These are phyloP conservation scores for Zaprionus taronus DNA, from an alignment of 1,140 invertebrate species.

Conservation along the genomic window DNA sequence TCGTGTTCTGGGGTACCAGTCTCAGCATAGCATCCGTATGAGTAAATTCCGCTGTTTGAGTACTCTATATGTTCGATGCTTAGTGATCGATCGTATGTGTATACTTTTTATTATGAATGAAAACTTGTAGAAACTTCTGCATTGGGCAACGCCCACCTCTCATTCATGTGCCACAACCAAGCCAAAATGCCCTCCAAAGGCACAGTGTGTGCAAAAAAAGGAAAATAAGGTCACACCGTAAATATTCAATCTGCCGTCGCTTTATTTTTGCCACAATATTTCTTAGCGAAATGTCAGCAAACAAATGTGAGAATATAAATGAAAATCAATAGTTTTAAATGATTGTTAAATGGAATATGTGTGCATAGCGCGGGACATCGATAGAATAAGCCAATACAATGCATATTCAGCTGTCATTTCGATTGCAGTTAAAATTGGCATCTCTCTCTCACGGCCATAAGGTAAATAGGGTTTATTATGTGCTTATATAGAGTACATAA, in stretches of 20 bases:
- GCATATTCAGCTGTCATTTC: background rate
- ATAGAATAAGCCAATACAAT: background rate
- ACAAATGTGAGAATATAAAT: background rate
- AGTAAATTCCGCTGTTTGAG: no score
- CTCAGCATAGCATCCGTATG: no score
- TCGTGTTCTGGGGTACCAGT: no score
- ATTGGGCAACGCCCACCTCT: no score
- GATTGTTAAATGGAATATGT: background rate
- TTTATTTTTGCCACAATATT: background rate
- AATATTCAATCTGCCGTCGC: background rate
- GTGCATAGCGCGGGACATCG: background rate
- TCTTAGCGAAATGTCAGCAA: slow-evolving; percentile 5
- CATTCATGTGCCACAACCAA: no score
- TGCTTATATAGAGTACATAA: background rate
- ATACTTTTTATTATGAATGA: no score
- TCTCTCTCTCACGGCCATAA: background rate
- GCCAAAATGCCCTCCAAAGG: no score
- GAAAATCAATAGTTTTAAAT: slow-evolving; percentile 6
- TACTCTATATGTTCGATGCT: no score
- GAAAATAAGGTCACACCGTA: background rate
- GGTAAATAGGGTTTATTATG: background rate
- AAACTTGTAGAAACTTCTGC: no score
- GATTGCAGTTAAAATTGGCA: background rate
- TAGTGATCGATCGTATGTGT: no score
- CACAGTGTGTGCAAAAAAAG: background rate